Evolutionary conservation across 2,113 vertebrate genomes (phyloP).

Genomic region (Dryoscopus gambensis): DNA sequence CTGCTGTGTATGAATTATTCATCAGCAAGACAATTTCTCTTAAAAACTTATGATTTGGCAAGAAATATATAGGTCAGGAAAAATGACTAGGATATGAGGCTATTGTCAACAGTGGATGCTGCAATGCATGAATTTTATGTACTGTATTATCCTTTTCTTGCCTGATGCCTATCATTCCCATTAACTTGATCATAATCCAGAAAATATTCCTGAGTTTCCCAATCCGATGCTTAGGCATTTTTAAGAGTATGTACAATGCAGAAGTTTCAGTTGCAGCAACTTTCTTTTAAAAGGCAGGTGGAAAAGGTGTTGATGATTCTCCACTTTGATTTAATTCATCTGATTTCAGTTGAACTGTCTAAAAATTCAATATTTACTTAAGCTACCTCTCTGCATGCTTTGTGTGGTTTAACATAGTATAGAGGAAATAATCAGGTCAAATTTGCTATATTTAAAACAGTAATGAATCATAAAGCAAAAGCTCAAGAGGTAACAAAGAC

Average conservation of each 20-base stretch:
- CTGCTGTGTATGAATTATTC: not conserved
- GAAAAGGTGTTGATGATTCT: not conserved
- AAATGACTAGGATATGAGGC: not conserved
- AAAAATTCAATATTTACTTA: not conserved
- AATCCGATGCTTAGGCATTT: not conserved
- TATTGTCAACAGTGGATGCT: not conserved
- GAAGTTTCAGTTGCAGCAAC: not conserved
- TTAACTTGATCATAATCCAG: not conserved
- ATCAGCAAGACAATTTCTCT: not conserved
- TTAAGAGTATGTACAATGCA: not conserved
- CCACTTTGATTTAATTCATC: not conserved
- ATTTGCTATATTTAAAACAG: not conserved
- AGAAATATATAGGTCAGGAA: not conserved
- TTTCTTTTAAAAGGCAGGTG: not conserved
- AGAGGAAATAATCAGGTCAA: not conserved
- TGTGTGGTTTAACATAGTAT: not conserved
- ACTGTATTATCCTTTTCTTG: not conserved
- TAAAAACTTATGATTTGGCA: not conserved
- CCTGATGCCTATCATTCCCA: not conserved
- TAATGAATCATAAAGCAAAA: not conserved
- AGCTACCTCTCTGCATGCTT: not conserved
- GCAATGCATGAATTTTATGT: not conserved
- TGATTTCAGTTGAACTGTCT: not conserved
- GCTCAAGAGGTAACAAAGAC: not conserved
- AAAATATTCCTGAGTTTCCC: not conserved